phyloP scores from a whole-genome alignment of 1,140 invertebrate genomes.

The Colletes gigas region DNA sequence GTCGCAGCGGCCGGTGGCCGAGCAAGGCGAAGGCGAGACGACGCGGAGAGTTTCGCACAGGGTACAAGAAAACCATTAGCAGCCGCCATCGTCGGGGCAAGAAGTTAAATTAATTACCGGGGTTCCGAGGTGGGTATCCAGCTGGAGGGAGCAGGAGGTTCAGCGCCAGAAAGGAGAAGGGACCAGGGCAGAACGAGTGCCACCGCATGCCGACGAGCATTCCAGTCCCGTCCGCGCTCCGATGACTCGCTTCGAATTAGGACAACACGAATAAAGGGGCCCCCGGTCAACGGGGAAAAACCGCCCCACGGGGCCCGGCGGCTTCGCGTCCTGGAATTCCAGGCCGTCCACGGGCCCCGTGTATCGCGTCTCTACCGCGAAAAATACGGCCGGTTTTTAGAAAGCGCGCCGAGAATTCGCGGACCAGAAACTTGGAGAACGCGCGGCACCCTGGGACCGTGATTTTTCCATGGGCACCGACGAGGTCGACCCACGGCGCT shows the following conservation, averaged over 20 bases:
- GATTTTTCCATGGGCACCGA: slow-evolving; percentile 17
- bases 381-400: slow-evolving; percentile 74
- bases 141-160: slow-evolving; percentile 44
- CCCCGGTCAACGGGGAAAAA: slow-evolving; percentile 56
- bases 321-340: slow-evolving; percentile 66
- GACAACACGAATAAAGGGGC: slow-evolving; percentile 73
- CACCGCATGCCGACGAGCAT: slow-evolving; percentile 66
- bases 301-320: slow-evolving; percentile 22
- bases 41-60: slow-evolving; percentile 55
- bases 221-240: slow-evolving; percentile 65
- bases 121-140: slow-evolving; percentile 51
- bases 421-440: slow-evolving; percentile 5
- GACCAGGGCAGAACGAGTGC: slow-evolving; percentile 12
- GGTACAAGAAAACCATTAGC: slow-evolving; percentile 79
- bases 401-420: slow-evolving; percentile 42
- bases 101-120: slow-evolving; percentile 81
- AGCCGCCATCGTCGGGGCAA: slow-evolving; percentile 76
- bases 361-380: slow-evolving; percentile 64
- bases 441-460: neutral
- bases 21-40: slow-evolving; percentile 47
- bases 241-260: slow-evolving; percentile 77
- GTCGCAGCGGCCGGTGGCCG: slow-evolving; percentile 20
- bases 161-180: slow-evolving; percentile 25
- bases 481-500: no score
- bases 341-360: slow-evolving; percentile 8